Base-by-base conservation (phyloP, 2,113 vertebrate species). In the Centropus bengalensis region DNA sequence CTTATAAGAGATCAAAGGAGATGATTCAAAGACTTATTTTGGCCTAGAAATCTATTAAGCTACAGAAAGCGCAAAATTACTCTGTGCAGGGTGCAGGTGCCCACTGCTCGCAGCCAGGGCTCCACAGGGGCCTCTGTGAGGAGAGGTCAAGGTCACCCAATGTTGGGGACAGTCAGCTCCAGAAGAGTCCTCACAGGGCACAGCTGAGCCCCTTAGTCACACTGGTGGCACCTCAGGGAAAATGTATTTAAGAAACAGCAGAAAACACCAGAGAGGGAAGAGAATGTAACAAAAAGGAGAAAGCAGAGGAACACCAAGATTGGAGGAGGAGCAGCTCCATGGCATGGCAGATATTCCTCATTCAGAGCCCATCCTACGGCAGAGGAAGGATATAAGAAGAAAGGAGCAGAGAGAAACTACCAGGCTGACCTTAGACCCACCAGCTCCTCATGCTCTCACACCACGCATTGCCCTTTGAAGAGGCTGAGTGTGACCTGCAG, bases 401-500 rank as follows among this genome's bases (percentile, higher is more conserved):
- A 82, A 67, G 27, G 20, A 55, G 24, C 7, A 86, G 49, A 45
- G 30, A 45, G 24, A 91, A 83, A n/a, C 28, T 42, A 6, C 15
- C 22, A 67, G 22, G 68, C 16, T 63, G 56, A 22, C 14, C 2
- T 1, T 2, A 8, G 51, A 74, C 28, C 18, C 38, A 76, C 3
- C 38, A 36, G 23, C 24, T 83, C 75, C 38, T 14, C 24, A 71
- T 12, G 3, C 10, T 62, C 27, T 73, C 2, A 0, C 8, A 42
- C 12, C 21, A 63, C 24, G 18, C 7, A 0, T 1, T 71, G 68
- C 14, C 32, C 12, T 73, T 33, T 77, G 64, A 52, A 59, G 44
- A 16, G 36, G 5, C 19, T 24, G 32, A 69, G 40, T 0, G 0
- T 16, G 24, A 80, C 36, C 2, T 2, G 26, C 0, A 66, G 1